Base-by-base conservation (phyloP, 2,888 invertebrate genomes). In the Tuta absoluta region DNA sequence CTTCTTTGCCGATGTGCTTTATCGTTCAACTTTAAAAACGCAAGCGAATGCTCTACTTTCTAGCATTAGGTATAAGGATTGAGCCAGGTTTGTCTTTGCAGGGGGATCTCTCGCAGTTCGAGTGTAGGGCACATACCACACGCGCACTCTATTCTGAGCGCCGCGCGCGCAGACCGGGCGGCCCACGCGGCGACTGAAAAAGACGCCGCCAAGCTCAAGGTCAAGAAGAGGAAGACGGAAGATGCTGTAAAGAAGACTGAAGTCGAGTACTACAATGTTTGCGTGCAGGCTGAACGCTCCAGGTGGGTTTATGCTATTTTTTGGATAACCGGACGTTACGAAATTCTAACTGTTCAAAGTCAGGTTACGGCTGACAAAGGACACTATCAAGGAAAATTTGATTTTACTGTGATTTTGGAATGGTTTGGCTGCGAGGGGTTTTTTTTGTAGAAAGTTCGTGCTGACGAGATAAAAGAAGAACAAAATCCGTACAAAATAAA, bases 231-330 rank as follows among this genome's bases (percentile, higher is more conserved):
- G 72, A 98, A 98, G 87, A 96, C 97, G 24, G 97, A 97, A 86
- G 97, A 98, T 78, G 95, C 96, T 4, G 96, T 98, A 38, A 95
- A 97, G 79, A 96, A 98, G 82, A 96, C 97, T 62, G 98, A 98
- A 87, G 95, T 97, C 67, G 98, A 98, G 79, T 98, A 98, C 87
- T 98, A 98, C 79, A 97, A 97, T 69, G 94, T 96, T 62, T 98
- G 98, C 79, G 95, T 98, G 69, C 94, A 97, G 74, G 96, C 98
- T 37, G 98, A 98, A 89, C 93, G 97, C 74, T 95, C 97, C 21
- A 95, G 97, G 93, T 95, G 92, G 71, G 66, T 24, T 10, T 33
- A 37, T 57, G 10, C 4, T 10, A 10, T 10, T 33, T 33, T n/a
- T n/a, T n/a, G n/a, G n/a, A n/a, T n/a, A n/a, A n/a, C n/a, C n/a